Percentiles rank a stretch among this genome's conserved stretches.
Conservation (phyloP, 2,888 invertebrate species). For the Sarcophaga caerulescens region DNA sequence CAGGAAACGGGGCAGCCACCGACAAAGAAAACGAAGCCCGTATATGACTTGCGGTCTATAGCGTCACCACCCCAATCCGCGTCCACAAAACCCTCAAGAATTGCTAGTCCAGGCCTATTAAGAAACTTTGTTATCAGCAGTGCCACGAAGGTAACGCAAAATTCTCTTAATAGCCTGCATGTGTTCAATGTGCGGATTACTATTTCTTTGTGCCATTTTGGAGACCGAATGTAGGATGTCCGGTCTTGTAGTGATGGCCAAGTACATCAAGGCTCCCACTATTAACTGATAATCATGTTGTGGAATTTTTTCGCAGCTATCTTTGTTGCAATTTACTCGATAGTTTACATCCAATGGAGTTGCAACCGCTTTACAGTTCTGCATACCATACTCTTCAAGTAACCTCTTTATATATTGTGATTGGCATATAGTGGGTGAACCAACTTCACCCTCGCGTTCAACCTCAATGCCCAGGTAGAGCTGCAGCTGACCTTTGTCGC, state of each 20-base stretch:
- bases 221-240: constrained; percentile 23
- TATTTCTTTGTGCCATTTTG: constrained; percentile 12
- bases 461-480: no score
- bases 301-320: background rate
- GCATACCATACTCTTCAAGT: background rate
- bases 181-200: constrained; percentile 16
- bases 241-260: background rate
- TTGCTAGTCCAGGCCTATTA: constrained; percentile 13
- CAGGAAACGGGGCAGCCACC: constrained; percentile 30
- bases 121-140: background rate
- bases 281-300: constrained; percentile 1
- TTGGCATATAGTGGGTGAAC: background rate
- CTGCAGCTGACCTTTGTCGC: background rate
- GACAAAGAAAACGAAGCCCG: constrained; percentile 32
- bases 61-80: constrained; percentile 43
- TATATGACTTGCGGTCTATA: constrained; percentile 43
- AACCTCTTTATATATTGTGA: constrained; percentile 2
- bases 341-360: constrained; percentile 1
- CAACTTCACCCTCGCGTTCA: no score
- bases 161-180: constrained; percentile 2
- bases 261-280: no score
- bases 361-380: background rate
- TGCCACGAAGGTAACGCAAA: constrained; percentile 19
- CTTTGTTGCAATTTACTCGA: background rate
- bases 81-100: constrained; percentile 27